Conservation (phyloP, 2,888 invertebrate species). For the Heterodera filipjevi region DNA sequence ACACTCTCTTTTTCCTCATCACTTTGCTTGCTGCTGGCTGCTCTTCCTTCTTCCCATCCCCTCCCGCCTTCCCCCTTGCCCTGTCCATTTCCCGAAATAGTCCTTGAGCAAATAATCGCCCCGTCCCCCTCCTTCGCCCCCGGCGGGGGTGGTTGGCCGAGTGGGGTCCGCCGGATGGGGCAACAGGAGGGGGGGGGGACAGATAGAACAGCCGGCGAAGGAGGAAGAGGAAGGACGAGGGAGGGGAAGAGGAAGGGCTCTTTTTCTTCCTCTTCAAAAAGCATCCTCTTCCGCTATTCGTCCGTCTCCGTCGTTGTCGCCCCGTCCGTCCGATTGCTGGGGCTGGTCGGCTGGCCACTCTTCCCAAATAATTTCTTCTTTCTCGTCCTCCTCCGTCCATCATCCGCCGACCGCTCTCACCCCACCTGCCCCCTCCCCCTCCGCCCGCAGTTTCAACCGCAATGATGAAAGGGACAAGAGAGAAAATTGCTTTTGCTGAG, state of each 20-base stretch:
- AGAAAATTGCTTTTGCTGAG: background rate
- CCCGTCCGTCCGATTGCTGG: background rate
- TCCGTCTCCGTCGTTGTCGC: background rate
- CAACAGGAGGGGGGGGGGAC: background rate
- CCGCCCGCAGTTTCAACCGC: background rate
- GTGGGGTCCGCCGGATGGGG: background rate
- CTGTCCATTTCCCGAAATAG: background rate
- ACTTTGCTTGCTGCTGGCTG: background rate
- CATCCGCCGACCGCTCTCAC: background rate
- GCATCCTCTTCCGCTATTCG: slow-evolving; percentile 4
- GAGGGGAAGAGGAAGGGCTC: background rate
- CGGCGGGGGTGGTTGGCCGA: slow-evolving; percentile 4
- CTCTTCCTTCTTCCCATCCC: background rate
- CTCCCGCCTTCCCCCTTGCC: no score
- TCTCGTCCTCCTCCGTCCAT: background rate
- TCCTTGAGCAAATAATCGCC: slow-evolving; percentile 3
- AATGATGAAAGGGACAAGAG: background rate
- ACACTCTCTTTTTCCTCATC: background rate
- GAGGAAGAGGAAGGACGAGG: background rate
- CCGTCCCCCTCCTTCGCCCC: background rate
- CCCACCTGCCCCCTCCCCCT: no score
- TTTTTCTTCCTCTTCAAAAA: background rate
- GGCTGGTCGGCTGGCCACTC: background rate
- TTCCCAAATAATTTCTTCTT: background rate
- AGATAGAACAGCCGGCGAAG: slow-evolving; percentile 9